Base-by-base conservation (phyloP, 92 coral and sea anemone genomes). In the Bergia sp. region DNA sequence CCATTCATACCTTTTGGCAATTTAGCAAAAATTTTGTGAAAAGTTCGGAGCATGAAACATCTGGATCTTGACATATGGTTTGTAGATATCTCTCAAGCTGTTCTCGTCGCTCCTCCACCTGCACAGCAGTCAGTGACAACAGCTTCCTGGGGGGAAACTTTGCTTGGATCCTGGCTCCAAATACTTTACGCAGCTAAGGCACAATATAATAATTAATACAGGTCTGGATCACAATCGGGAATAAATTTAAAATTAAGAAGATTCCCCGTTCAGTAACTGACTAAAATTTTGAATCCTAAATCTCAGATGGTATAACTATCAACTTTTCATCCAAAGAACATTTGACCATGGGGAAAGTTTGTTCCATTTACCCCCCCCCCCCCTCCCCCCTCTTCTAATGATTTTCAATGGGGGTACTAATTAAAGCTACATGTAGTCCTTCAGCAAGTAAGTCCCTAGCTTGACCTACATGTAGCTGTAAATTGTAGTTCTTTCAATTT, bases 31-130 rank as follows among this genome's bases (percentile, higher is more conserved):
- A 96, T 42, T 88, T 90, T 6, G 90, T 76, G 69, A 96, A 95
- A 3, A 92, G 69, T 3, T 91, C 49, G 20, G 98, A 95, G 57
- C 86, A 55, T 21, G 91, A 92, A 73, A 96, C 73, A 11, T 82
- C 96, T 72, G 94, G 92, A 72, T 96, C 98, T 82, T 95, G 99
- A 75, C 98, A 93, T n/a, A 96, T 81, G 16, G 89, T 87, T 44
- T 96, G 99, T 37, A 96, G 88, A 79, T 95, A 96, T 82, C 86
- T 95, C 89, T 96, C 99, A 41, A 96, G 90, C 53, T 90, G 95
- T 53, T 94, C 96, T 57, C 99, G 86, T 41, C 99, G 92, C 47
- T 96, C 99, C 76, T 95, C 99, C 58, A 93, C 88, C 87, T 96
- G 99, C 16, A 84, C 91, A 37, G 92, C 93, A 0, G 96, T 95